Percentiles rank a stretch among this genome's conserved stretches.
Evolutionary conservation across 2,113 vertebrate genomes (phyloP).

Genomic region (Hemibagrus wyckioides): DNA sequence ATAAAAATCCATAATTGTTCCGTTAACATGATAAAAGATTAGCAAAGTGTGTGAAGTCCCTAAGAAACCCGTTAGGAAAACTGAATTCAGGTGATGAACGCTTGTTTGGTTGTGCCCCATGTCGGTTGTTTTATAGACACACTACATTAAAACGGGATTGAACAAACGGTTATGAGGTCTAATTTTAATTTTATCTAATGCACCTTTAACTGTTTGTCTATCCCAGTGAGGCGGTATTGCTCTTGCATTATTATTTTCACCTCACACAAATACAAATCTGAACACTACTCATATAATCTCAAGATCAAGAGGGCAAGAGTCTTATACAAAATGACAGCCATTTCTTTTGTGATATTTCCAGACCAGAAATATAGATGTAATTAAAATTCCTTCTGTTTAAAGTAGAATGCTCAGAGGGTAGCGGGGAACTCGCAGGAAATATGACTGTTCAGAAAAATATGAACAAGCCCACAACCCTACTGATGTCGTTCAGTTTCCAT

Average conservation of each 20-base stretch:
- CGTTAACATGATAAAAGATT: background rate
- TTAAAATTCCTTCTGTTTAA: background rate
- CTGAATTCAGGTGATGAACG: background rate
- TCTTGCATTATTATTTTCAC: background rate
- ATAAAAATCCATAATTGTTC: no score
- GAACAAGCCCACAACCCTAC: background rate
- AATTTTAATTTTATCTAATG: background rate
- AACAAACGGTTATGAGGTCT: background rate
- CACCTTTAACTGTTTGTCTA: background rate
- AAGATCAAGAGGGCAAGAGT: background rate
- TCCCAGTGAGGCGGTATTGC: background rate
- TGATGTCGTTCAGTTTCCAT: background rate
- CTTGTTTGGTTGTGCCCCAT: background rate
- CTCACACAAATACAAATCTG: background rate
- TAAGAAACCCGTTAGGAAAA: background rate
- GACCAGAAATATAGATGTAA: background rate
- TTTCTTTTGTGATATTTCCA: background rate
- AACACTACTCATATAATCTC: background rate
- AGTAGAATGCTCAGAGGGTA: background rate
- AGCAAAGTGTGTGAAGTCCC: background rate
- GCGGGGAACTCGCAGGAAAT: background rate
- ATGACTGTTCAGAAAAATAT: background rate
- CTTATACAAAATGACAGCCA: background rate
- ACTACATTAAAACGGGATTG: no score
- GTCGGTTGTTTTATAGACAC: background rate